Base-by-base conservation (phyloP, 2,888 invertebrate species). In the Tiliacea aurago region DNA sequence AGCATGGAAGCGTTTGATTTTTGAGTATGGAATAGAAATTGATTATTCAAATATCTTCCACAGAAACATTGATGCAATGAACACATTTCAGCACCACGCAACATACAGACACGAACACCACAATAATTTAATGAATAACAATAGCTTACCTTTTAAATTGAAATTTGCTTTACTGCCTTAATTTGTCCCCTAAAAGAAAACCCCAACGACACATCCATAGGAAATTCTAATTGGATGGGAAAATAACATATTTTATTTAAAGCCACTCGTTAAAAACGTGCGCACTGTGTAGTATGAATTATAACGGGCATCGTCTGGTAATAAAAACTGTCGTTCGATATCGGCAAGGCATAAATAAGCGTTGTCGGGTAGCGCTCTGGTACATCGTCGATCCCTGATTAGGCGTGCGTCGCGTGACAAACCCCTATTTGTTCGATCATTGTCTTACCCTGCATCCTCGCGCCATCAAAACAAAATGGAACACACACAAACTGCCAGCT, bases 381-480 rank as follows among this genome's bases (percentile, higher is more conserved):
- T 90, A 94, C 94, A 94, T 89, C 90, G 90, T 84, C 92, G 95
- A 95, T 95, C 89, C 88, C 91, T 93, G 96, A 96, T 96, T 95
- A 95, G 92, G 87, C 86, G 81, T 83, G 86, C 87, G 80, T 96
- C 89, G 96, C 96, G 96, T 96, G 96, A 95, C 96, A 92, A 94
- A 94, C 88, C 91, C 91, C 95, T 95, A 96, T 96, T 96, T 95
- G 96, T 95, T 93, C 91, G 93, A 95, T 95, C 94, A 95, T 95
- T 95, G 95, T 95, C 94, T 94, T 90, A 86, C 86, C 81, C 92
- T 90, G 94, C 93, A 93, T 93, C 94, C 93, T 92, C 91, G 91
- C 93, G 87, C 92, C 92, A 93, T 94, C 93, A 91, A 90, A 91
- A 93, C 90, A 88, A 88, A 90, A 88, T 81, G 90, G 92, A 91